Conservation (phyloP, 2,797 vertebrate species). For the Enteromius viviparus region DNA sequence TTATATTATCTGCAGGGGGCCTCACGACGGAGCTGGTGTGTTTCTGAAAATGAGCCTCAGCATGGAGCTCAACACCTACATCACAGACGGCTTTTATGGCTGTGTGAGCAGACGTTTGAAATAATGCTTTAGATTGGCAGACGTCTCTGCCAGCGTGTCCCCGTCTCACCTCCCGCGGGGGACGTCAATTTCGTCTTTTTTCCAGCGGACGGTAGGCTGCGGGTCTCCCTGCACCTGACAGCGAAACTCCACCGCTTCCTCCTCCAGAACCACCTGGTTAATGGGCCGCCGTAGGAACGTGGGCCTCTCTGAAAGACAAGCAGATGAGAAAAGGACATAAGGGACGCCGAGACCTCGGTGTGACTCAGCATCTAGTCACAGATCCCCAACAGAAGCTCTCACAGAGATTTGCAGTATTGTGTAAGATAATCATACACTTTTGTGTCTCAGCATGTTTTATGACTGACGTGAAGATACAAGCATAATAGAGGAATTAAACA, state of each 20-base stretch:
- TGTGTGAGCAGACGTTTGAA: neutral
- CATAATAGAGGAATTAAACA: conserved; percentile 15
- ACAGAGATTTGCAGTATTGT: conserved; percentile 4
- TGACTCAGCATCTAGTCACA: conserved; percentile 43
- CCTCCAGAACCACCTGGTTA: conserved; percentile 97
- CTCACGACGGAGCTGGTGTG: conserved; percentile 1
- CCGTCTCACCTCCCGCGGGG: conserved; percentile 89
- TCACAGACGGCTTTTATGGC: conserved; percentile 7
- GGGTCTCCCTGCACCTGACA: conserved; percentile 98
- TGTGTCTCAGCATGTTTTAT: conserved; percentile 22
- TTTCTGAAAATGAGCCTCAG: conserved; percentile 8
- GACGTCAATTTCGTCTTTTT: conserved; percentile 93
- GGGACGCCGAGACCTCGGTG: neutral
- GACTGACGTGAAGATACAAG: conserved; percentile 12
- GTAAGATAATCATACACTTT: neutral
- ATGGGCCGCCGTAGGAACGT: conserved; percentile 94
- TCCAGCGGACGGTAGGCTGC: conserved; percentile 93
- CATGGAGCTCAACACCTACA: neutral
- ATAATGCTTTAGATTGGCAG: conserved; percentile 22
- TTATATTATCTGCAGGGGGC: conserved; percentile 5
- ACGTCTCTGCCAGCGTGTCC: conserved; percentile 10
- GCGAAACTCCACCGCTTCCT: conserved; percentile 93
- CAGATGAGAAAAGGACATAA: conserved; percentile 24
- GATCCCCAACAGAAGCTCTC: neutral
- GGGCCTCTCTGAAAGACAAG: conserved; percentile 84